Conservation (phyloP, 2,888 invertebrate genomes). For the Drosophila greeni region DNA sequence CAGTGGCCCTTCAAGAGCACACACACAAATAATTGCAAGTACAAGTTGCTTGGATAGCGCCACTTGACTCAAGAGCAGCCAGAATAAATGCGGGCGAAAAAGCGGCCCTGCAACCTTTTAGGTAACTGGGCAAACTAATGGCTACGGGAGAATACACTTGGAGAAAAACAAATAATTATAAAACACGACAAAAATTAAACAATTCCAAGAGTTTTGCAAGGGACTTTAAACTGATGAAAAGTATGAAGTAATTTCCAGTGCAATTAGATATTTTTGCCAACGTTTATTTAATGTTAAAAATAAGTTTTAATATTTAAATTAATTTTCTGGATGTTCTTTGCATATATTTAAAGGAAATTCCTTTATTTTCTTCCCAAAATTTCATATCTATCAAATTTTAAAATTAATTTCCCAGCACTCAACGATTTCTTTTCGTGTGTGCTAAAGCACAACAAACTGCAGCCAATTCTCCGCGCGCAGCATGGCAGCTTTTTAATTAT, state of each 20-base stretch:
- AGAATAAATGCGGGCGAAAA: constrained; percentile 13
- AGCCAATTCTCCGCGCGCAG: constrained; percentile 53
- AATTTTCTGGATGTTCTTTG: neutral
- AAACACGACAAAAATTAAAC: no score
- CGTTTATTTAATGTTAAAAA: neutral
- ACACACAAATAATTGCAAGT: constrained; percentile 49
- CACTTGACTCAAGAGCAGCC: constrained; percentile 46
- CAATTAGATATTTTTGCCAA: neutral
- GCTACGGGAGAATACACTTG: constrained; percentile 4
- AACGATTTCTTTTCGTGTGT: neutral
- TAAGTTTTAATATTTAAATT: neutral
- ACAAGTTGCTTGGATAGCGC: constrained; percentile 27
- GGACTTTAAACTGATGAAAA: neutral
- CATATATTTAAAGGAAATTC: neutral
- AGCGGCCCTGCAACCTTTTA: constrained; percentile 52
- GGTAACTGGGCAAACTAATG: constrained; percentile 51
- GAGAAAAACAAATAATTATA: no score
- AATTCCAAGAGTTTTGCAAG: no score
- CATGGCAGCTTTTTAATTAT: constrained; percentile 61
- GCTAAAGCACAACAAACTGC: constrained; percentile 19
- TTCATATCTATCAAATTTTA: neutral
- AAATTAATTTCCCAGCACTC: neutral
- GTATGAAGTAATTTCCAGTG: neutral
- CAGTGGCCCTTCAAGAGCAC: constrained; percentile 42
- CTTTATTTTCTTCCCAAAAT: neutral